Conservation (phyloP, 2,888 invertebrate genomes). For the Phragmatobia fuliginosa region DNA sequence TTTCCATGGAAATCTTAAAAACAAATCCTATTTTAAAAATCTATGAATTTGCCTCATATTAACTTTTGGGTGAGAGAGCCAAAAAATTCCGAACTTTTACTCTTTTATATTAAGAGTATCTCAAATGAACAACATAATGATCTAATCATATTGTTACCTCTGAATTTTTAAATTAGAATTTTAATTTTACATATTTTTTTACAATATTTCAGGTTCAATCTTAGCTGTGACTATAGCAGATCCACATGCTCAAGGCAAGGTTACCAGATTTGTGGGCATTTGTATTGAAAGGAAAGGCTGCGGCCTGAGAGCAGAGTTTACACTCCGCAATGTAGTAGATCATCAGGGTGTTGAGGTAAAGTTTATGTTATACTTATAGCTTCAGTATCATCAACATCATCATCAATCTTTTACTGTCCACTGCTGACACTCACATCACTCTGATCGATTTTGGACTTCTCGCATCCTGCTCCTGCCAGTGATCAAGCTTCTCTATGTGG, state of each 20-base stretch:
- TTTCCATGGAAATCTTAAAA: too few species aligned
- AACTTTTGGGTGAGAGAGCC: too few species aligned
- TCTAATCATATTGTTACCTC: not conserved
- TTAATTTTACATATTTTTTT: not conserved
- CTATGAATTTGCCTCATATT: too few species aligned
- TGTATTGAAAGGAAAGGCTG: constrained; percentile 94
- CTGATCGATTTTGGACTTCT: too few species aligned
- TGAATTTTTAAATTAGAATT: not conserved
- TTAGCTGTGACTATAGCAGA: constrained; percentile 96
- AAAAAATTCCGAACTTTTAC: too few species aligned
- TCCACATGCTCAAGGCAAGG: constrained; percentile 93
- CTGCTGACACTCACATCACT: too few species aligned
- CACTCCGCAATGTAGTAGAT: constrained; percentile 97
- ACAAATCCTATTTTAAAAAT: too few species aligned
- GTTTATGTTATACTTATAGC: not conserved
- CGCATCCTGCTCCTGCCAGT: too few species aligned
- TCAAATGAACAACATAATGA: not conserved
- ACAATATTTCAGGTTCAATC: constrained; percentile 90
- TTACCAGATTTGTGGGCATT: constrained; percentile 95
- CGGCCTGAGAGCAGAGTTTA: constrained; percentile 94
- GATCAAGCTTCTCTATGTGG: too few species aligned
- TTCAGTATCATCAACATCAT: too few species aligned
- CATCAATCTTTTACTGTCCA: too few species aligned
- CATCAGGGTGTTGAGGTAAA: constrained; percentile 91
- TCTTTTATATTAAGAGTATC: too few species aligned